phyloP scores from a whole-genome alignment of 1,140 invertebrate species.

The Zaprionus nigranus region DNA sequence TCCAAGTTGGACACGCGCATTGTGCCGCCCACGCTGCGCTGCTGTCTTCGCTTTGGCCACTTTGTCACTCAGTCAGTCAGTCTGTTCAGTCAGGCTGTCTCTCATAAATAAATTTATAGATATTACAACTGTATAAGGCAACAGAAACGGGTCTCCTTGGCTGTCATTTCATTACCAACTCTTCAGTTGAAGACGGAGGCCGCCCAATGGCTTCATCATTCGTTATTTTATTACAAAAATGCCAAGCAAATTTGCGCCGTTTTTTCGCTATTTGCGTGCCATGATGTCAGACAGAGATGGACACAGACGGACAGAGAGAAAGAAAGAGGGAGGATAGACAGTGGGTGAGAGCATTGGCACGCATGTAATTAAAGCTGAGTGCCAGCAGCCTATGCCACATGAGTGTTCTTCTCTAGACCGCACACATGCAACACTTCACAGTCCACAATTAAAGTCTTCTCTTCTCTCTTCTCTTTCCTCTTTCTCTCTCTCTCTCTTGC shows the following conservation, averaged over 20 bases:
- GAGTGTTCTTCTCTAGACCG: slow-evolving; percentile 42
- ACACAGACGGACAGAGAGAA: background rate
- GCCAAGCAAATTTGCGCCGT: slow-evolving; percentile 37
- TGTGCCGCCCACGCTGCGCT: slow-evolving; percentile 34
- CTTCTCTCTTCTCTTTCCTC: background rate
- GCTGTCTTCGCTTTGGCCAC: slow-evolving; percentile 14
- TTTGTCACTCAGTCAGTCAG: slow-evolving; percentile 20
- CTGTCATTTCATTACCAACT: slow-evolving; percentile 78
- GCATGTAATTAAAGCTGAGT: slow-evolving; percentile 53
- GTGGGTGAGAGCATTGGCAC: slow-evolving; percentile 24
- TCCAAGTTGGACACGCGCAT: slow-evolving; percentile 68
- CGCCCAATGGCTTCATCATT: slow-evolving; percentile 57
- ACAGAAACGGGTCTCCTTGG: slow-evolving; percentile 16
- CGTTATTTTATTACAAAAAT: slow-evolving; percentile 61
- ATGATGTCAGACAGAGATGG: slow-evolving; percentile 64
- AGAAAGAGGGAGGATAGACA: background rate
- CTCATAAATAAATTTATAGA: slow-evolving; percentile 72
- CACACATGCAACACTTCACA: slow-evolving; percentile 35
- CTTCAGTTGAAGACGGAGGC: slow-evolving; percentile 38
- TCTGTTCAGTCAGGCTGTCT: slow-evolving; percentile 41
- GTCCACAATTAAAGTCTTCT: slow-evolving; percentile 1
- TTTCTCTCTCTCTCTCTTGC: background rate
- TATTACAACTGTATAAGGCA: slow-evolving; percentile 72
- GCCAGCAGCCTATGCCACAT: slow-evolving; percentile 22
- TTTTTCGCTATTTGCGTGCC: slow-evolving; percentile 56